Evolutionary conservation across 2,113 vertebrate genomes (phyloP).

Genomic region (Marcusenius ussheri): DNA sequence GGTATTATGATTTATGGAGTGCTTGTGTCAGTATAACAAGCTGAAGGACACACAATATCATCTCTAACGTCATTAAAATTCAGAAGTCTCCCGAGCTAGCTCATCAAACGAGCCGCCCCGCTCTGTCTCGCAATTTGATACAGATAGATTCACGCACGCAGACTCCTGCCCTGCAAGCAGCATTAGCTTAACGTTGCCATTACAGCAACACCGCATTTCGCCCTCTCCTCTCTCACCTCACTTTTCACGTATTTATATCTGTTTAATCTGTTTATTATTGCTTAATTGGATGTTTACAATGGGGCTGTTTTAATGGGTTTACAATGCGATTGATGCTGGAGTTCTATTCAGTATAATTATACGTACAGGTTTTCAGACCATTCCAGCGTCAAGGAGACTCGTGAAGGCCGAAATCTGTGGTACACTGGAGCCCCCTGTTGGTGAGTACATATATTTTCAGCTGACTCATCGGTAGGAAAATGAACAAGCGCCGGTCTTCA

Average conservation of each 20-base stretch:
- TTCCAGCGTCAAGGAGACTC: constrained; percentile 34
- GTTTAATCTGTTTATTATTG: neutral
- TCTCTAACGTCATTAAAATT: constrained; percentile 99
- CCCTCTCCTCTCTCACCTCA: neutral
- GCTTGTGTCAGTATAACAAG: constrained; percentile 99
- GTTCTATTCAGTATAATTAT: constrained; percentile 19
- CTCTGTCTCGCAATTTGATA: constrained; percentile 74
- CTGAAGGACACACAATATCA: constrained; percentile 99
- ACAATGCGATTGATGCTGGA: constrained; percentile 10
- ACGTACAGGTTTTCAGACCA: constrained; percentile 53
- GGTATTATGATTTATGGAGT: constrained; percentile 99
- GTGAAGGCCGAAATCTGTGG: constrained; percentile 56
- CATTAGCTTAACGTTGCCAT: neutral
- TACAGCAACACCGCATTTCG: neutral
- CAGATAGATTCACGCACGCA: constrained; percentile 33
- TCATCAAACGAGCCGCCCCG: constrained; percentile 78
- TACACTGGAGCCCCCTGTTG: constrained; percentile 91
- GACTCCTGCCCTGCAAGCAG: neutral
- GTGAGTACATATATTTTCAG: constrained; percentile 46
- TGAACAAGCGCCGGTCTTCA: too few species aligned
- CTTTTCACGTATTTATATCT: constrained; percentile 8
- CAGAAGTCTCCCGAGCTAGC: constrained; percentile 97
- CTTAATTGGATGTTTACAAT: constrained; percentile 4
- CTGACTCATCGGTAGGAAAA: constrained; percentile 18
- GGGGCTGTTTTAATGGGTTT: constrained; percentile 9